Evolutionary conservation across 2,797 vertebrate species (phyloP).

Genomic region (Oryzias dopingdopingensis): DNA sequence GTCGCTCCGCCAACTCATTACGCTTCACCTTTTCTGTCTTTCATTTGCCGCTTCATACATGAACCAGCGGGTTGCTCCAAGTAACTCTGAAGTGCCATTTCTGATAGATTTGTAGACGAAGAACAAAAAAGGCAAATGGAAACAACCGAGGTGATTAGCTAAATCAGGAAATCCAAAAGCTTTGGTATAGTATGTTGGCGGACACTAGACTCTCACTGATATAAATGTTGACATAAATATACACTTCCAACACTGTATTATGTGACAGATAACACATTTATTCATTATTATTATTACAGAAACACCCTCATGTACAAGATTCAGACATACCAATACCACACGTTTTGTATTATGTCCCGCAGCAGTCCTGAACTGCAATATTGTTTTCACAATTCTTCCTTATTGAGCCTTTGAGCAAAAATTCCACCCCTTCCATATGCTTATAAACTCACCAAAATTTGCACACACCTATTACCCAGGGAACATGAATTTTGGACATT

Average conservation of each 20-base stretch:
- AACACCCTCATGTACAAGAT: not conserved
- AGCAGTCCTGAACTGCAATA: too few species aligned
- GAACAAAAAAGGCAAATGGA: not conserved
- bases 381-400: too few species aligned
- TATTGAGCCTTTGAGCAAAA: too few species aligned
- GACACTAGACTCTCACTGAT: slow-evolving; percentile 52
- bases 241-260: slow-evolving; percentile 13
- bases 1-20: slow-evolving; percentile 6
- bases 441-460: too few species aligned
- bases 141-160: slow-evolving; percentile 33
- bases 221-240: slow-evolving; percentile 29
- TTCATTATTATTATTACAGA: slow-evolving; percentile 24
- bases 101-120: slow-evolving; percentile 25
- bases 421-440: too few species aligned
- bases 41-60: slow-evolving; percentile 4
- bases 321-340: too few species aligned
- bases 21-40: not conserved
- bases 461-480: too few species aligned
- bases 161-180: slow-evolving; percentile 65
- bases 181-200: slow-evolving; percentile 49
- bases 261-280: slow-evolving; percentile 44
- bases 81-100: slow-evolving; percentile 16
- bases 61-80: slow-evolving; percentile 10
- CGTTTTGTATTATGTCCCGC: too few species aligned
- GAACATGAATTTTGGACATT: too few species aligned